Evolutionary conservation across 2,113 vertebrate genomes (phyloP), one percentile per base, ranked within the genome.

Genomic region (Lepisosteus osseus): DNA sequence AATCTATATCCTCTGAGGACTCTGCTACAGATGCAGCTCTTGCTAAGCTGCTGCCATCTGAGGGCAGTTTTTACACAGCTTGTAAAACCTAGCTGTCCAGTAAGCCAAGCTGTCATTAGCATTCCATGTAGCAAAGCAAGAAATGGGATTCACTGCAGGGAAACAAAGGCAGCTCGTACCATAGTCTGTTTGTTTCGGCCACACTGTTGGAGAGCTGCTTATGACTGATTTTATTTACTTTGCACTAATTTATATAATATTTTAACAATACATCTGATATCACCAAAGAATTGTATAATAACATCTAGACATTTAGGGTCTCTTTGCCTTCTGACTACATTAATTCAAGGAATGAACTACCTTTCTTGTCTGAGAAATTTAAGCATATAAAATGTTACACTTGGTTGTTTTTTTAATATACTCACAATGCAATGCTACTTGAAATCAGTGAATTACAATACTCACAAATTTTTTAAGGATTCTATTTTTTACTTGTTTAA

Each of bases 81-180:
- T 51, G 47, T 51, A 51, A 51, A 51, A 51, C 5, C 12, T 13
- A 51, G 61, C 54, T 57, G 14, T 6, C 15, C 54, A 59, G 61
- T 43, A 56, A 13, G 40, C 47, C 5, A 70, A 65, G 61, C 61
- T 74, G 68, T 65, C 67, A 70, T 54, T 57, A 47, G 29, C 51
- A 41, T 42, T 17, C 67, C 67, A 44, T 41, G 7, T n/a, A 42
- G 14, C 47, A 43, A 40, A 43, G 61, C 45, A 47, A 45, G 71
- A 42, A 55, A 54, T 47, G 68, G 54, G 73, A 64, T 54, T 5
- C 54, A 3, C 62, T 47, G 14, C 17, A 57, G 7, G 15, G 45
- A 13, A 51, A 14, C 6, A 55, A 51, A 51, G 56, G 14, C 17
- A 59, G 42, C 6, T 29, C 2, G 29, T 29, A 29, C 51, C 12